These are phyloP conservation scores for Tragelaphus oryx DNA, from an alignment of 2,797 vertebrate genomes.

Conservation along the genomic window DNA sequence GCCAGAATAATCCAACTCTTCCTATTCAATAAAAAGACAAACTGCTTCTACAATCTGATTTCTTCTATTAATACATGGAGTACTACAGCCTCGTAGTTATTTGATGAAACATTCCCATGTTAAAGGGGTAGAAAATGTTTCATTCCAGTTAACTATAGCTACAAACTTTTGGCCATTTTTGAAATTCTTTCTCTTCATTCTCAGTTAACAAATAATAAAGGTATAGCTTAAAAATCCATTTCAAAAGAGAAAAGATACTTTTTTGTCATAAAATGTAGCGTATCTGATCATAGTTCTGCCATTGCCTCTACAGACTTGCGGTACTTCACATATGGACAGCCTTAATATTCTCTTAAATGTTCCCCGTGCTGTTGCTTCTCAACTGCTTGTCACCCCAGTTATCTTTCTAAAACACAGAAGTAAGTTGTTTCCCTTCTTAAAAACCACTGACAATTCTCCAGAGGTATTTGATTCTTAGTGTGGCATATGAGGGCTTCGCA, in stretches of 20 bases:
- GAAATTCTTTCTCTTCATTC: background rate
- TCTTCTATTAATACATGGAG: background rate
- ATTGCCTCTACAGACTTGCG: background rate
- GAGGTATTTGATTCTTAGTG: background rate
- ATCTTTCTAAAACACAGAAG: background rate
- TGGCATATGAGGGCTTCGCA: background rate
- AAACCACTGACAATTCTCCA: background rate
- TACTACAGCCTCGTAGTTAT: background rate
- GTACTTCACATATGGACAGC: background rate
- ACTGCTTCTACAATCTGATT: background rate
- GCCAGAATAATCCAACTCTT: background rate
- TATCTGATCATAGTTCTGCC: background rate
- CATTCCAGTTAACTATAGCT: background rate
- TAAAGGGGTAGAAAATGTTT: background rate
- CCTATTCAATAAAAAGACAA: background rate
- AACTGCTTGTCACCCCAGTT: background rate
- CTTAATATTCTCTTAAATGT: background rate
- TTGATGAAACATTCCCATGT: background rate
- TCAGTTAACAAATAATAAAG: background rate
- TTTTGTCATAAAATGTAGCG: background rate
- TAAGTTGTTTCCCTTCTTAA: background rate
- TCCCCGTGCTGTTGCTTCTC: background rate
- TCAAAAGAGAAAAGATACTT: background rate
- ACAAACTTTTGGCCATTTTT: background rate
- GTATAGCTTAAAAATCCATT: background rate